Base-by-base conservation (phyloP, 1,140 invertebrate species). In the Druon quercuslanigerum region DNA sequence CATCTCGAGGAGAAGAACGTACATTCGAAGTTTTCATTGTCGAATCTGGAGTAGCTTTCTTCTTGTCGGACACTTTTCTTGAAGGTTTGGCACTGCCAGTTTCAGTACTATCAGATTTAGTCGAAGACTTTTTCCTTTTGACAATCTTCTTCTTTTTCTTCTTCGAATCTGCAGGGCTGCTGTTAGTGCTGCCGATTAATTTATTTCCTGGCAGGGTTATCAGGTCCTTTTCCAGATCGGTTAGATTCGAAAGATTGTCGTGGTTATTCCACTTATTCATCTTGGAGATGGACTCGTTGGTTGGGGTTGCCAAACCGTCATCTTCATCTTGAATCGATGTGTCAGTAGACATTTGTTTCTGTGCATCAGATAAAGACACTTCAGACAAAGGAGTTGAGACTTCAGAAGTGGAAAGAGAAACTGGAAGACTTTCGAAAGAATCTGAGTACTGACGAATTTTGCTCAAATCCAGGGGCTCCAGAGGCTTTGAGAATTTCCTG, bases 191-290 rank as follows among this genome's bases (percentile, higher is more conserved):
- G 6, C 17, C 57, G 0, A 85, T 81, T n/a, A 82, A 81, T 0
- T 85, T 87, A 0, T 33, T 72, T 0, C 82, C 8, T 0, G 86
- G 84, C 13, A 66, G 6, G 0, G 85, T 88, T 0, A 56, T 1
- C 19, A 82, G 74, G 2, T 86, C 82, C 2, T 83, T 81, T 2
- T 86, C 85, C 0, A 51, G 40, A 3, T 87, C 81, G 9, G 86
- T 80, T 0, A 85, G 50, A 50, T 85, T 84, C 0, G 88, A 84
- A 4, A 90, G 70, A 71, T 91, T 87, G 9, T 85, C 81, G 3
- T 81, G 86, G 12, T 89, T 88, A n/a, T 74, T 77, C 90, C 90
- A 92, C n/a, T 90, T 91, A 13, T 86, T 83, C 8, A 91, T 87
- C 13, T 82, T 90, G 0, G 82, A 76, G 0, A 79, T 40, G 0